Evolutionary conservation across 2,888 invertebrate species (phyloP).

Genomic region (Dysmachus trigonus): DNA sequence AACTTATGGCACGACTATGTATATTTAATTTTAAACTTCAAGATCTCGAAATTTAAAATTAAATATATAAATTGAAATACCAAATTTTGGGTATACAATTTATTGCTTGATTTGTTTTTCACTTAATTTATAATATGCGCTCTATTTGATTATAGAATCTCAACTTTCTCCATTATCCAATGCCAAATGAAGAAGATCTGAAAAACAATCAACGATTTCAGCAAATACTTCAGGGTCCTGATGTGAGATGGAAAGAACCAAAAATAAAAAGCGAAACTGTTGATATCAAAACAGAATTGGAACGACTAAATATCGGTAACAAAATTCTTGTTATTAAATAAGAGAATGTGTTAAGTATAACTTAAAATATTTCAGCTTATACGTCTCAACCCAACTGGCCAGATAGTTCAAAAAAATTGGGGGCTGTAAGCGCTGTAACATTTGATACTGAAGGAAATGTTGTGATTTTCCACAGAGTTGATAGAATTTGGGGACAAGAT

Average conservation of each 20-base stretch:
- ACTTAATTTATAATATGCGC: not conserved
- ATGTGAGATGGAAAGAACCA: slow-evolving; percentile 57
- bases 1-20: too few relatives aligned
- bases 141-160: not conserved
- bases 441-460: slow-evolving; percentile 78
- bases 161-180: not conserved
- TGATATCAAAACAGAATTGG: slow-evolving; percentile 60
- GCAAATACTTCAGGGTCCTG: slow-evolving; percentile 60
- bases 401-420: slow-evolving; percentile 66
- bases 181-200: slow-evolving; percentile 50
- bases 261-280: slow-evolving; percentile 55
- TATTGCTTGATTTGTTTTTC: too few relatives aligned
- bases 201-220: slow-evolving; percentile 57
- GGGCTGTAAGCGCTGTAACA: slow-evolving; percentile 84
- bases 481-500: slow-evolving; percentile 70
- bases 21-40: too few relatives aligned
- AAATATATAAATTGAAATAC: too few relatives aligned
- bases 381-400: slow-evolving; percentile 70
- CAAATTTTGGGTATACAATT: too few relatives aligned
- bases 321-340: not conserved
- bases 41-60: too few relatives aligned
- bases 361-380: slow-evolving; percentile 64
- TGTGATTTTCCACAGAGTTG: slow-evolving; percentile 83
- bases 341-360: not conserved
- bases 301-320: slow-evolving; percentile 60